Evolutionary conservation across 1,140 invertebrate species (phyloP), one percentile per base, ranked within the genome.

Genomic region (Halictus rubicundus): DNA sequence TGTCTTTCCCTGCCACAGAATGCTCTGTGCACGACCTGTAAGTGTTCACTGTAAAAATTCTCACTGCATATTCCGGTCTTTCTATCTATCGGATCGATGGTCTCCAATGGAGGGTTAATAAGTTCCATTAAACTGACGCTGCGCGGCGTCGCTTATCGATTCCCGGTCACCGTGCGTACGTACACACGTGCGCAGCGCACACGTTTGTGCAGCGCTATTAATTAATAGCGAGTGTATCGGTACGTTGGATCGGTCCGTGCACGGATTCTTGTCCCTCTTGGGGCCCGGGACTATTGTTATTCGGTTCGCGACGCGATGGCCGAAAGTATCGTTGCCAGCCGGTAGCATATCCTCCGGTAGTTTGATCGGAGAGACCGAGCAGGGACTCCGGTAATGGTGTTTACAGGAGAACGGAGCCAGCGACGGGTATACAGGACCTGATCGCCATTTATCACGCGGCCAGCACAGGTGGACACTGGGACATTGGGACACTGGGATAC

Each of bases 381-480:
- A 32, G 32, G 68, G 46, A 49, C 46, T 37, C 19, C 61, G 69
- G 78, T 82, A 83, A 75, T 70, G 63, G 65, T 37, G 82, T 87
- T 87, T 82, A 69, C 72, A 57, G 49, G 14, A 16, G 52, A 60
- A 52, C 59, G 59, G 39, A n/a, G 27, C 76, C 65, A 6, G n/a
- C 60, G 39, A 65, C 63, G 46, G 42, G 61, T 37, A 65, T 83
- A 73, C 64, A 42, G 65, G 78, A 81, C 77, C 68, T 79, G 68
- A 84, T 84, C 66, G 59, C 60, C 73, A 84, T 87, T 82, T 87
- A 85, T 87, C 82, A 82, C 65, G 32, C 57, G 14, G 49, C 49
- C 68, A 59, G 74, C 52, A 32, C 32, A 25, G 57, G 32, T 39
- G 52, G 57, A 61, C 46, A 42, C 32, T 0, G 32, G 32, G 32